Percentiles rank a stretch among this genome's conserved stretches.
These are phyloP conservation scores for Ceyx margarethae DNA, from an alignment of 2,113 vertebrate genomes.

Conservation along the genomic window DNA sequence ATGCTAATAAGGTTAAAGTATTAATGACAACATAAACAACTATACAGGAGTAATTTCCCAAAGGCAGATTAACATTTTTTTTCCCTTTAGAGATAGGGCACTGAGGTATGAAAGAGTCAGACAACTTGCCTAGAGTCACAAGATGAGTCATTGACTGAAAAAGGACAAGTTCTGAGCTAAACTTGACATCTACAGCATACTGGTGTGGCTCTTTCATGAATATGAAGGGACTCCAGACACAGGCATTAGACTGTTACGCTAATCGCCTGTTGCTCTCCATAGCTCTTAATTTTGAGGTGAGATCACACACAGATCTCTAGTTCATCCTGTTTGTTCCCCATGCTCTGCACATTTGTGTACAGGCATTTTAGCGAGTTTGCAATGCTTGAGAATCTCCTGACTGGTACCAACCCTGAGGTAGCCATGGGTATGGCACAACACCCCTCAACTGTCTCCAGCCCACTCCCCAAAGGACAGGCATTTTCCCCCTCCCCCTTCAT, in stretches of 20 bases:
- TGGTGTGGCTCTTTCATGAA: background rate
- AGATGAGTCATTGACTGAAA: constrained; percentile 10
- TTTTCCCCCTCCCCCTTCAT: too few species aligned
- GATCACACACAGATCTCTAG: too few species aligned
- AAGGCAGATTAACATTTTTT: background rate
- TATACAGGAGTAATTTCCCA: background rate
- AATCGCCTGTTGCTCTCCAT: background rate
- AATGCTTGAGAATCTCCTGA: too few species aligned
- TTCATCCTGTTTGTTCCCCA: too few species aligned
- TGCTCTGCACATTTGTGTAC: too few species aligned
- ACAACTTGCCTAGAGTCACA: constrained; percentile 7
- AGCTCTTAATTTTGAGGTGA: background rate
- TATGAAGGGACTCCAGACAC: background rate
- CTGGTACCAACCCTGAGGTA: too few species aligned
- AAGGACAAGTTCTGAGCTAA: background rate
- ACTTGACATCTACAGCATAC: background rate
- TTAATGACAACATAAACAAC: constrained; percentile 36
- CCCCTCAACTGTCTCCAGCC: too few species aligned
- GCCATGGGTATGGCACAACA: too few species aligned
- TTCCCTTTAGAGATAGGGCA: background rate
- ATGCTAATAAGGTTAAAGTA: background rate
- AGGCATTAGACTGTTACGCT: background rate
- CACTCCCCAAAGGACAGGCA: too few species aligned
- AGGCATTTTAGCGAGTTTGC: too few species aligned
- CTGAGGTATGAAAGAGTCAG: constrained; percentile 13